Conservation (phyloP, 2,113 vertebrate genomes). For the Antennarius striatus region DNA sequence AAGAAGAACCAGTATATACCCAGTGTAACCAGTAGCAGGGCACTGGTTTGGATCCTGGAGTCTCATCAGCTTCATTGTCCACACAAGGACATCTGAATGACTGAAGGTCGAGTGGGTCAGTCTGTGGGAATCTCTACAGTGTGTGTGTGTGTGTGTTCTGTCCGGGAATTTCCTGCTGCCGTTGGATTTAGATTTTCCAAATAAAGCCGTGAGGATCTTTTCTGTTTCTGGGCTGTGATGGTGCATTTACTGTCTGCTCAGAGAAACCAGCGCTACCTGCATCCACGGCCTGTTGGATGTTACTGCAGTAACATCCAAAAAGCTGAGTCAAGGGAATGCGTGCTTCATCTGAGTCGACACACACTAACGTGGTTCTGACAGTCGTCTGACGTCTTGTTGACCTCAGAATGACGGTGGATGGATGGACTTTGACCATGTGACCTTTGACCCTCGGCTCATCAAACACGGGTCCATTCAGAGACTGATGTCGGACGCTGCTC, state of each 20-base stretch:
- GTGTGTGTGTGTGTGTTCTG: neutral
- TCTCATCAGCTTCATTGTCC: conserved; percentile 10
- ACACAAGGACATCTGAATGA: conserved; percentile 24
- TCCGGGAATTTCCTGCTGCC: conserved; percentile 42
- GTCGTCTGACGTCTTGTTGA: neutral
- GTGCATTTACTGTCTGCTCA: conserved; percentile 12
- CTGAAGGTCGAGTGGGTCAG: neutral
- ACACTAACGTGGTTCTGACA: neutral
- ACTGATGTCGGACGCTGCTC: no score
- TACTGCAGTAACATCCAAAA: no score
- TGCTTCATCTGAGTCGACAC: no score
- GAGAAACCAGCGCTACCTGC: neutral
- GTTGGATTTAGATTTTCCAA: conserved; percentile 29
- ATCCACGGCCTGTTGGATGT: neutral
- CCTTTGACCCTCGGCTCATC: no score
- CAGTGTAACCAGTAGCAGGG: no score
- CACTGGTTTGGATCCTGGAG: no score
- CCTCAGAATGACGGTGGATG: no score
- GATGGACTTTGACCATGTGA: no score
- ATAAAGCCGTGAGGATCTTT: conserved; percentile 20
- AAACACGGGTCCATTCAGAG: no score
- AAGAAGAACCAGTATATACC: no score
- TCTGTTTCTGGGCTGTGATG: conserved; percentile 47
- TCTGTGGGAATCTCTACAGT: conserved; percentile 41
- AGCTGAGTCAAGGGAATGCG: no score